Percentiles rank a stretch among this genome's conserved stretches.
phyloP scores from a whole-genome alignment of 2,888 invertebrate genomes.

The Lasioglossum oenotherae region DNA sequence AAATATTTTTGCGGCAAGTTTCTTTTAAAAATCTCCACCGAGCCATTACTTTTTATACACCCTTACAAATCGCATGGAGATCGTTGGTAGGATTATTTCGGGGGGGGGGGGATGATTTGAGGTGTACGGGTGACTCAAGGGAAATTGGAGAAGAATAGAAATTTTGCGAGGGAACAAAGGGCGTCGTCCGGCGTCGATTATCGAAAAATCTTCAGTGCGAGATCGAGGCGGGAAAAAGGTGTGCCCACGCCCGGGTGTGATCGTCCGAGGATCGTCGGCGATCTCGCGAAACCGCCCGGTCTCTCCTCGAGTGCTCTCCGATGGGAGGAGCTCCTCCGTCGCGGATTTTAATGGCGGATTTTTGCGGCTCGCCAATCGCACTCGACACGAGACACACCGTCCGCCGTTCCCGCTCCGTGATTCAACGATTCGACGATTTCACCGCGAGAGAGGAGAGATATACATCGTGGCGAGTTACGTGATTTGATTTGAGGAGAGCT shows the following conservation, averaged over 20 bases:
- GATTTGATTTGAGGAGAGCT: slow-evolving; percentile 77
- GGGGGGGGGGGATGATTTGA: neutral
- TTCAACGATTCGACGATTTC: slow-evolving; percentile 65
- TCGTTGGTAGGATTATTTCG: neutral
- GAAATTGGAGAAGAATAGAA: neutral
- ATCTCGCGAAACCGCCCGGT: slow-evolving; percentile 45
- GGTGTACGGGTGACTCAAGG: neutral
- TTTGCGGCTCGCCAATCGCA: slow-evolving; percentile 80
- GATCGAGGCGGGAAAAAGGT: slow-evolving; percentile 33
- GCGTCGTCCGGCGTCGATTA: slow-evolving; percentile 6
- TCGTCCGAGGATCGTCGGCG: slow-evolving; percentile 57
- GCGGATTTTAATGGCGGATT: slow-evolving; percentile 82
- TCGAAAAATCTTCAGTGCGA: slow-evolving; percentile 33
- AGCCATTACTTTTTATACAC: too few relatives aligned
- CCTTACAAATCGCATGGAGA: neutral
- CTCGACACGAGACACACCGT: slow-evolving; percentile 62
- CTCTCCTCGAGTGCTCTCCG: slow-evolving; percentile 40
- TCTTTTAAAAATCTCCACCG: too few relatives aligned
- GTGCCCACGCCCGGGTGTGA: slow-evolving; percentile 53
- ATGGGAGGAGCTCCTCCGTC: slow-evolving; percentile 80
- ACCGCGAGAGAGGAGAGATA: slow-evolving; percentile 63
- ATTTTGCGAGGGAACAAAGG: neutral
- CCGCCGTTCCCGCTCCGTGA: slow-evolving; percentile 53
- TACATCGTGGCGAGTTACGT: slow-evolving; percentile 72
- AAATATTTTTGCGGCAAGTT: too few relatives aligned